A percentile compares a stretch with the other conserved stretches of the same genome.
Conservation (phyloP, 23 tunicate genomes). For the Halocynthia aurantium region DNA sequence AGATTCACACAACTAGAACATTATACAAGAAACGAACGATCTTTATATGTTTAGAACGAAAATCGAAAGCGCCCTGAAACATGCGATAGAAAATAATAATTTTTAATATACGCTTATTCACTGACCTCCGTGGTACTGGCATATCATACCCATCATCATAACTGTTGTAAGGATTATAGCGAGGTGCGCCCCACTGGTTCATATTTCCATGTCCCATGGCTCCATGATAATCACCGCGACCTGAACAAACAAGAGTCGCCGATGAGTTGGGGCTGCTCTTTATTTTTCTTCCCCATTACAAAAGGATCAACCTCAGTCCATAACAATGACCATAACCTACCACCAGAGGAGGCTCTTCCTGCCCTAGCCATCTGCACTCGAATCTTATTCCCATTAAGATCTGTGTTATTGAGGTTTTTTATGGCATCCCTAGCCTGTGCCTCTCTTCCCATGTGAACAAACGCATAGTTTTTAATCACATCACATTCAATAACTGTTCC, state of each 20-base stretch:
- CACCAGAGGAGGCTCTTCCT: slow-evolving; percentile 4
- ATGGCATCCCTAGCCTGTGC: slow-evolving; percentile 74
- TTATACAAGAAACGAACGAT: too few species aligned
- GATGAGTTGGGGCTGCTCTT: too few species aligned
- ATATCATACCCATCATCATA: slow-evolving; percentile 8
- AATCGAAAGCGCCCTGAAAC: too few species aligned
- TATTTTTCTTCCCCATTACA: not conserved
- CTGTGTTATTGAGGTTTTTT: slow-evolving; percentile 38
- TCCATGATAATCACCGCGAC: not conserved
- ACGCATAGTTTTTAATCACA: slow-evolving; percentile 78
- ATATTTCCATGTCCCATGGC: too few species aligned
- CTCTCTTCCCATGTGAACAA: slow-evolving; percentile 83
- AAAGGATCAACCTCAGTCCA: too few species aligned
- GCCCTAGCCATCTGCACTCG: slow-evolving; percentile 65
- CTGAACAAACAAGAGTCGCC: not conserved
- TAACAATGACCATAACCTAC: not conserved
- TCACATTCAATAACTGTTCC: slow-evolving; percentile 90
- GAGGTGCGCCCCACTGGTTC: too few species aligned
- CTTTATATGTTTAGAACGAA: too few species aligned
- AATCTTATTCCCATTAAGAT: slow-evolving; percentile 73
- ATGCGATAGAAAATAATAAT: too few species aligned
- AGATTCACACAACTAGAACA: not conserved
- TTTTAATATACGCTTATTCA: not conserved
- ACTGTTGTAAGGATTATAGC: not conserved
- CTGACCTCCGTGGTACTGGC: slow-evolving; percentile 1